phyloP scores from a whole-genome alignment of 1,140 invertebrate genomes.

The Linepithema humile region DNA sequence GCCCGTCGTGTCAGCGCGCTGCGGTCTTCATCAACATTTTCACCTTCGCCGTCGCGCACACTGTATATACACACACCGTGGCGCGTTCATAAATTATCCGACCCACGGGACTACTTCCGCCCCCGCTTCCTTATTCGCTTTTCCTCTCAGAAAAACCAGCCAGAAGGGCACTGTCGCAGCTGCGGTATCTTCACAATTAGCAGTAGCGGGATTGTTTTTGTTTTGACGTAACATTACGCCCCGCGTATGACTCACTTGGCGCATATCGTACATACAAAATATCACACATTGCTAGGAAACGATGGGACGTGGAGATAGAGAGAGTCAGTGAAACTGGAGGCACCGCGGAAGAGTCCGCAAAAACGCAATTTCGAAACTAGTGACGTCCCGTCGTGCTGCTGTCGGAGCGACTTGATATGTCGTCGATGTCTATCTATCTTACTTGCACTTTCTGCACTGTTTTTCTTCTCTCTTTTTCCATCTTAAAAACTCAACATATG shows the following conservation, averaged over 20 bases:
- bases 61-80: background rate
- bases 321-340: background rate
- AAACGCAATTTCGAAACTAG: background rate
- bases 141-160: background rate
- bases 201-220: conserved; percentile 24
- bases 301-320: background rate
- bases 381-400: background rate
- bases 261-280: background rate
- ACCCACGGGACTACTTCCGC: conserved; percentile 56
- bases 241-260: background rate
- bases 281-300: background rate
- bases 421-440: background rate
- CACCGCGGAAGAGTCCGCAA: background rate
- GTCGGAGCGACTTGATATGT: background rate
- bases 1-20: background rate
- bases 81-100: conserved; percentile 59
- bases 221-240: conserved; percentile 32
- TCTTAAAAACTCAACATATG: too few relatives aligned
- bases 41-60: conserved; percentile 30
- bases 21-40: conserved; percentile 28
- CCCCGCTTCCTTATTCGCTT: conserved; percentile 59
- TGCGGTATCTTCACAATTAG: conserved; percentile 22
- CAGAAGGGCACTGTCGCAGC: background rate
- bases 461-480: background rate
- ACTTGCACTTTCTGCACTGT: background rate